Evolutionary conservation across 2,888 invertebrate species (phyloP), one percentile per base, ranked within the genome.

Genomic region (Chrysina gloriosa): DNA sequence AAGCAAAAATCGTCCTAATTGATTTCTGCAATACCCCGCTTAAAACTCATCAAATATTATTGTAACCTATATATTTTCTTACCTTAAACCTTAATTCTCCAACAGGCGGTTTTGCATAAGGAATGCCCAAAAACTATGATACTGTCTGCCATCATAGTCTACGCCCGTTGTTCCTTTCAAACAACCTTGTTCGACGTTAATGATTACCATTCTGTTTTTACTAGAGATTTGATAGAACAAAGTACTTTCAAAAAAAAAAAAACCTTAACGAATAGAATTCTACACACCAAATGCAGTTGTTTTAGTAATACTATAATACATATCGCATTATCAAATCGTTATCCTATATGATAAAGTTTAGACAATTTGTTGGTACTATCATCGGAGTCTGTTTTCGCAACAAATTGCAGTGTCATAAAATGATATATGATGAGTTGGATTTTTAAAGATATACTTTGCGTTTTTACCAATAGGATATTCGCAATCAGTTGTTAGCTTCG

Each of bases 21-120:
- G n/a, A n/a, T n/a, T n/a, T n/a, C n/a, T n/a, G n/a, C n/a, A n/a
- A n/a, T n/a, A n/a, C n/a, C n/a, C n/a, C n/a, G n/a, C n/a, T n/a
- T 39, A n/a, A 39, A 47, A 9, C 7, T 47, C 11, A 3, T n/a
- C 6, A 5, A 21, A 7, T 47, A 9, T 23, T 48, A 39, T 34
- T 39, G 11, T 14, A 25, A 27, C 4, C 2, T 25, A 48, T 1
- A 11, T 6, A 9, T 5, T 25, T 11, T 19, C 65, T 54, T 76
- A 83, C 83, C 77, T 80, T 79, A 75, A 82, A 82, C 73, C 83
- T 74, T 5, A 81, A 73, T 6, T 77, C 70, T 16, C 81, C 80
- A 14, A 81, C 25, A 1, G 83, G 83, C 7, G 83, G 78, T 73
- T 80, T 77, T 2, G 80, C 83, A 63, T 81, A 83, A 0, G 83